Evolutionary conservation across 2,113 vertebrate genomes (phyloP).

Genomic region (Passer domesticus): DNA sequence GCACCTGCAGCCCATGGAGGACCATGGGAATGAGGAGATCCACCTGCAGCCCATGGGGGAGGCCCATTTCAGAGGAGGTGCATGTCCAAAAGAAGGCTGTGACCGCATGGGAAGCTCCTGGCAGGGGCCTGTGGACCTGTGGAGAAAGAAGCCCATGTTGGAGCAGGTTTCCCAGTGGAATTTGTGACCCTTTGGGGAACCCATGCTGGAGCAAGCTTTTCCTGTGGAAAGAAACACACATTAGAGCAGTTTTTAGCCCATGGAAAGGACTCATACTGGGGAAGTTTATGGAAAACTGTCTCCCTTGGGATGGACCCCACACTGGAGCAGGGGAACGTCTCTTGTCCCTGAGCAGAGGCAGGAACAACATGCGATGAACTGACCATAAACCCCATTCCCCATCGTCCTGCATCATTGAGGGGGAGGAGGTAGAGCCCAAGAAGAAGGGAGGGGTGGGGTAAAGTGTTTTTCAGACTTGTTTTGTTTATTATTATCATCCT

Average conservation of each 20-base stretch:
- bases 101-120: neutral
- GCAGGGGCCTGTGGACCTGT: neutral
- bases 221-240: neutral
- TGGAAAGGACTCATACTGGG: neutral
- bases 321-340: neutral
- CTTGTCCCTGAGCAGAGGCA: neutral
- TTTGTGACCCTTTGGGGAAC: neutral
- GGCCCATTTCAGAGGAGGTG: neutral
- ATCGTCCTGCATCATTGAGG: neutral
- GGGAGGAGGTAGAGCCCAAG: neutral
- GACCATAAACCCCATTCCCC: neutral
- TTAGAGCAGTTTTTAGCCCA: neutral
- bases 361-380: neutral
- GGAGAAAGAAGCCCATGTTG: neutral
- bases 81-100: neutral
- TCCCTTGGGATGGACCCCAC: rapidly evolving
- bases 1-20: neutral
- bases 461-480: neutral
- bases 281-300: neutral
- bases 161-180: neutral
- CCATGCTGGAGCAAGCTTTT: neutral
- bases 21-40: neutral
- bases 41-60: neutral
- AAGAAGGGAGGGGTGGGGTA: neutral
- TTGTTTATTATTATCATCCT: neutral